Conservation (phyloP, 2,888 invertebrate species). For the Lepidonotus clava region DNA sequence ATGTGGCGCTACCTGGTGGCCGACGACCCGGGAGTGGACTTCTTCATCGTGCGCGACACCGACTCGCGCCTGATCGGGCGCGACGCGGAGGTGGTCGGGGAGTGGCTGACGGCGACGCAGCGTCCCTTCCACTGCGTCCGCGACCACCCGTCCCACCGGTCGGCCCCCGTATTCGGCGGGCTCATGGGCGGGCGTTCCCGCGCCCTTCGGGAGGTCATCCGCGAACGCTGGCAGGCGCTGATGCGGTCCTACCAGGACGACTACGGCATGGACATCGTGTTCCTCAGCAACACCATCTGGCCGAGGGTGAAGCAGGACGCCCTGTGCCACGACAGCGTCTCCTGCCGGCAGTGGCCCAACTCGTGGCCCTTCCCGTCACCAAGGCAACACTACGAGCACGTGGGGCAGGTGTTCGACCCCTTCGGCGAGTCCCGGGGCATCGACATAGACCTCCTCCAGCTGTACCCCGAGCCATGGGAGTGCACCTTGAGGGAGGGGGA, state of each 20-base stretch:
- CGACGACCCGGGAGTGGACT: conserved; percentile 64
- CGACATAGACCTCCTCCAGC: conserved; percentile 29
- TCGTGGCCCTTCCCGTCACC: conserved; percentile 64
- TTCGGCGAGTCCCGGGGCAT: conserved; percentile 22
- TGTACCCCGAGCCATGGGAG: conserved; percentile 36
- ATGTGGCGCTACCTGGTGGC: conserved; percentile 68
- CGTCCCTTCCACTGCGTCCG: conserved; percentile 65
- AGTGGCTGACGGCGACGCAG: conserved; percentile 64
- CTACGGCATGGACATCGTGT: conserved; percentile 63
- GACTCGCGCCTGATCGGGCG: conserved; percentile 63
- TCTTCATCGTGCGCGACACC: conserved; percentile 65
- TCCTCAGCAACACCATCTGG: conserved; percentile 63
- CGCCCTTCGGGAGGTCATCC: conserved; percentile 59
- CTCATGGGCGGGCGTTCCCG: conserved; percentile 63
- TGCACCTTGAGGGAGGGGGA: conserved; percentile 31
- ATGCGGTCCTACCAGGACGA: conserved; percentile 58
- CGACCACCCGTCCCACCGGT: conserved; percentile 66
- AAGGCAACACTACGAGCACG: conserved; percentile 64
- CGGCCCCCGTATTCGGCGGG: conserved; percentile 65
- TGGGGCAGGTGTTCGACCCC: conserved; percentile 62
- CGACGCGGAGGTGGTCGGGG: conserved; percentile 64
- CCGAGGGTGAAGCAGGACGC: conserved; percentile 62
- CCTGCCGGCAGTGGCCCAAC: conserved; percentile 60
- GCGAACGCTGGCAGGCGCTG: conserved; percentile 61
- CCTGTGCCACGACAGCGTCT: conserved; percentile 66